Evolutionary conservation across 2,797 vertebrate species (phyloP).

Genomic region (Cossypha dichroa): DNA sequence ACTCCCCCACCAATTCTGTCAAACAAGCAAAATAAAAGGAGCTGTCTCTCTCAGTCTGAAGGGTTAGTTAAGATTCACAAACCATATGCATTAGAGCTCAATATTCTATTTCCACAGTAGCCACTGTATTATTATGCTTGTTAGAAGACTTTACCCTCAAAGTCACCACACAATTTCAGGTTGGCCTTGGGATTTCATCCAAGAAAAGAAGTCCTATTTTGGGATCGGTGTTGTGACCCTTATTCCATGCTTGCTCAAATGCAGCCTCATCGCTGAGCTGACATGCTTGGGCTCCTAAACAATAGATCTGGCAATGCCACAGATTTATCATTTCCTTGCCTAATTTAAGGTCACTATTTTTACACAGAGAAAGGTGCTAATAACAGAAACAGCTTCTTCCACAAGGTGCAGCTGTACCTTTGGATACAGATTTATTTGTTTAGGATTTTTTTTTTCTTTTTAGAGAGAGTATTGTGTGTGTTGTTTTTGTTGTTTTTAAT

Average conservation of each 20-base stretch:
- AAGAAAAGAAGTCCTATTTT: conserved; percentile 43
- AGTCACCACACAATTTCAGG: conserved; percentile 1
- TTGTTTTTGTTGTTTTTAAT: neutral
- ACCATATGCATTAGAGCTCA: conserved; percentile 14
- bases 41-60: neutral
- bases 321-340: neutral
- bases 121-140: conserved; percentile 13
- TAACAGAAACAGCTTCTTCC: conserved; percentile 4
- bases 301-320: neutral
- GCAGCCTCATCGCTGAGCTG: neutral
- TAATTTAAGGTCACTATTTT: conserved; percentile 26
- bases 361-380: neutral
- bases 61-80: conserved; percentile 44
- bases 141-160: conserved; percentile 35
- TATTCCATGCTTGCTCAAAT: neutral
- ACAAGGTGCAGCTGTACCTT: neutral
- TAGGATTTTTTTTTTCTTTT: neutral
- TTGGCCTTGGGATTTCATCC: conserved; percentile 17
- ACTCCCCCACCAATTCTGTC: conserved; percentile 4
- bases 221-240: neutral
- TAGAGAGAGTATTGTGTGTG: neutral
- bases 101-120: conserved; percentile 35
- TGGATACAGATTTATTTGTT: neutral
- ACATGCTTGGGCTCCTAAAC: neutral
- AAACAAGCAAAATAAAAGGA: conserved; percentile 48